Evolutionary conservation across 2,113 vertebrate genomes (phyloP), one percentile per base, ranked within the genome.

Genomic region (Stomatorhinus ivindoensis): DNA sequence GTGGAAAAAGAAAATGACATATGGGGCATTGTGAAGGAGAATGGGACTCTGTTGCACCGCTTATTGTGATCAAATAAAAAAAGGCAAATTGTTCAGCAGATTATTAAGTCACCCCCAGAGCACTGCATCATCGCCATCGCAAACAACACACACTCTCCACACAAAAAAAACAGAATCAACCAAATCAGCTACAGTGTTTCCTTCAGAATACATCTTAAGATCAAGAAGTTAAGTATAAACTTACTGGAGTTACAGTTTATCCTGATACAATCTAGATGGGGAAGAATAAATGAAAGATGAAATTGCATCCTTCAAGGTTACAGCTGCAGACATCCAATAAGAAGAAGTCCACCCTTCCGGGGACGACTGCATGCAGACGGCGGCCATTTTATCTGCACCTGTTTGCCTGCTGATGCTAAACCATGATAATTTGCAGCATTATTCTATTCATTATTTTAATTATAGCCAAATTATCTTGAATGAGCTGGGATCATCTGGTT

Each of bases 211-310:
- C 90, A 93, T 92, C 90, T 91, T 44, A 91, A 96, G 95, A 97
- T 96, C 96, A 97, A 92, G 96, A 98, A 98, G 96, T 97, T 97
- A 97, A 99, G 96, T 96, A 95, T 96, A 97, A 97, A 99, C 98
- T 99, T 99, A 99, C 98, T 99, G 98, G 98, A 95, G 97, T 99
- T 99, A 99, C 98, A 99, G 98, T 99, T 99, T 98, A 99, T 99
- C 98, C 98, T 99, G 97, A 99, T 98, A 99, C 98, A 99, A 96
- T 99, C 98, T 99, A 99, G 98, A 99, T 98, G 98, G 97, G 98
- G 97, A 97, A 99, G 97, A 99, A 99, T 97, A 99, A 98, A 98
- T 99, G 97, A 98, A 98, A 99, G 97, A 99, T 99, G 98, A 99
- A 99, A 98, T 98, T 96, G 97, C 96, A 98, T 99, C 98, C 98